phyloP scores from a whole-genome alignment of 2,888 invertebrate genomes.

The Drosophila setosimentum region DNA sequence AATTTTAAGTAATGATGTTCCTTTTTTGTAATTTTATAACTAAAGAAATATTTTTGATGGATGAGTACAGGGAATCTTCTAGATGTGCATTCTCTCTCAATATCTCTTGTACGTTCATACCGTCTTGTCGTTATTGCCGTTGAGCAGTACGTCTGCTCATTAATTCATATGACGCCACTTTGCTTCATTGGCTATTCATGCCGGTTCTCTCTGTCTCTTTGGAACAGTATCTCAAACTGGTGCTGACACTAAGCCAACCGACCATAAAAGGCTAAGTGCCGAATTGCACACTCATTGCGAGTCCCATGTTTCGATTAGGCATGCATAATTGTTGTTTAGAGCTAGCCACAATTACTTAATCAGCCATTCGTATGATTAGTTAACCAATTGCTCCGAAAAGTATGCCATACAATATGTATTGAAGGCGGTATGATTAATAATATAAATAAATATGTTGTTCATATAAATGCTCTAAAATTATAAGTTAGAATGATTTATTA shows the following conservation, averaged over 20 bases:
- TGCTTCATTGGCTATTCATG: conserved; percentile 71
- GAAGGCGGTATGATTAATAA: background rate
- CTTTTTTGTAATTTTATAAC: background rate
- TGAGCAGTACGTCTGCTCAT: conserved; percentile 59
- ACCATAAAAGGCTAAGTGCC: conserved; percentile 69
- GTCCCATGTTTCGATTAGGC: conserved; percentile 52
- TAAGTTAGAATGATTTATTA: too few species aligned
- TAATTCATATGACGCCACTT: conserved; percentile 76
- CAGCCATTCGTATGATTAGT: conserved; percentile 18
- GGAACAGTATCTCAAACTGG: conserved; percentile 14
- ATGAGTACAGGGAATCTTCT: background rate
- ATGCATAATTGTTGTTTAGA: conserved; percentile 73
- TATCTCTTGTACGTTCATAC: background rate
- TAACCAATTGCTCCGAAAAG: conserved; percentile 11
- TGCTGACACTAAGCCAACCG: conserved; percentile 11
- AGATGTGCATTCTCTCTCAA: background rate
- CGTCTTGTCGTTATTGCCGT: conserved; percentile 27
- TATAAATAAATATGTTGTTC: background rate
- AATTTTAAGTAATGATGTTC: background rate
- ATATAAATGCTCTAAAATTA: too few species aligned
- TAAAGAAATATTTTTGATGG: background rate
- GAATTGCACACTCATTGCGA: conserved; percentile 57
- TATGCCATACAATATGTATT: background rate
- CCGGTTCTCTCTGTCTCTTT: conserved; percentile 3
- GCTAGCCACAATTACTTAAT: conserved; percentile 33